Base-by-base conservation (phyloP, 53 echinoderm and acorn worm species). In the Actinopyga echinites region DNA sequence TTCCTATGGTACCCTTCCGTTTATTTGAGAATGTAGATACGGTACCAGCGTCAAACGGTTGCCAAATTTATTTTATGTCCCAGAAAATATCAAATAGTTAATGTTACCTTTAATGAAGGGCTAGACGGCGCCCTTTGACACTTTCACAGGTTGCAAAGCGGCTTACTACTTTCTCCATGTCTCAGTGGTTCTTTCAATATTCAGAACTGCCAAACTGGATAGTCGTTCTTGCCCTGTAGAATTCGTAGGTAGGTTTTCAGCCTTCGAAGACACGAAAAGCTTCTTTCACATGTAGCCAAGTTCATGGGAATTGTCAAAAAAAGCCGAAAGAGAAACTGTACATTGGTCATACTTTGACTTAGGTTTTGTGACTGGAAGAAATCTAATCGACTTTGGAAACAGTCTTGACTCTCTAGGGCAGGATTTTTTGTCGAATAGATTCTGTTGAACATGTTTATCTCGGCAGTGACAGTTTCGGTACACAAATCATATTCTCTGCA, bases 371-470 rank as follows among this genome's bases (percentile, higher is more conserved):
- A 5, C 55, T 78, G 55, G 56, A 78, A 78, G 57, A 52, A 78
- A 32, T 78, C 78, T 78, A 78, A 2, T 22, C 78, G 78, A 2
- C 53, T 78, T 78, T 78, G 78, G 55, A 54, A 78, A 78, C 78
- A 56, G 1, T 55, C 5, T 56, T 56, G 40, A n/a, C 38, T 73
- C 21, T 68, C 28, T 13, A n/a, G 31, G 21, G 74, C 21, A 73
- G 74, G 43, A 45, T 40, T 26, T 11, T 36, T 40, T 43, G 74
- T 43, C 15, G 73, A 17, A 38, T 73, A 73, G 4, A 73, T 73
- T 73, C 45, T 34, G 40, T 73, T 45, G 11, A 73, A 73, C 55
- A 30, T 6, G 69, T 68, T 68, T 8, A 68, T 31, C 69, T 68
- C 69, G 5, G 69, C 69, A 34, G 55, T 78, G 31, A 19, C 29